These are phyloP conservation scores for Pardosa pseudoannulata DNA, from an alignment of 2,888 invertebrate genomes.

Conservation along the genomic window DNA sequence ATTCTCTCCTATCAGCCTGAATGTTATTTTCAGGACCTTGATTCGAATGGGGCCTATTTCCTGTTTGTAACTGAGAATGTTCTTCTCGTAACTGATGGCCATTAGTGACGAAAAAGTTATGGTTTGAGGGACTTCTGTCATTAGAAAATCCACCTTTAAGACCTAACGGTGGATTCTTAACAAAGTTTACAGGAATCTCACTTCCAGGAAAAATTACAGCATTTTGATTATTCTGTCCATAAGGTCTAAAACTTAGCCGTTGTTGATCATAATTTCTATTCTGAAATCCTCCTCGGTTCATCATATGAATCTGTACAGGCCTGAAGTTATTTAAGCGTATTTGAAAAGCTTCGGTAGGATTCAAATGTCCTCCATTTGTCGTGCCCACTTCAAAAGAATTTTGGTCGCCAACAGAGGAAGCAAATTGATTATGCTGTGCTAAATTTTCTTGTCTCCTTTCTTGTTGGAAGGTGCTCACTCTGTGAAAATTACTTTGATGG, in stretches of 20 bases:
- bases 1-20: neutral
- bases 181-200: neutral
- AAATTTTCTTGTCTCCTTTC: neutral
- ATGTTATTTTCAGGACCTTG: neutral
- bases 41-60: neutral
- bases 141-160: neutral
- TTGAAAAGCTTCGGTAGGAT: neutral
- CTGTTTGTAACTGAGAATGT: neutral
- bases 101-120: conserved; percentile 26
- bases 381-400: neutral
- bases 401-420: neutral
- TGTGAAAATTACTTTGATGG: neutral
- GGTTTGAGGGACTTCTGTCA: conserved; percentile 14
- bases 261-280: conserved; percentile 14
- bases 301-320: neutral
- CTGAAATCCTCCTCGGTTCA: neutral
- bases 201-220: conserved; percentile 25
- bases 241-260: conserved; percentile 49
- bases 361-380: neutral
- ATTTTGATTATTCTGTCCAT: conserved; percentile 27
- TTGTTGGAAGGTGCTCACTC: neutral
- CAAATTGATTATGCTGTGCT: neutral
- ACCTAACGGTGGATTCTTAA: neutral
- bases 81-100: conserved; percentile 25
- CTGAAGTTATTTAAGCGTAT: neutral